Evolutionary conservation across 2,888 invertebrate genomes (phyloP).

Genomic region (Ophioninae sp.): DNA sequence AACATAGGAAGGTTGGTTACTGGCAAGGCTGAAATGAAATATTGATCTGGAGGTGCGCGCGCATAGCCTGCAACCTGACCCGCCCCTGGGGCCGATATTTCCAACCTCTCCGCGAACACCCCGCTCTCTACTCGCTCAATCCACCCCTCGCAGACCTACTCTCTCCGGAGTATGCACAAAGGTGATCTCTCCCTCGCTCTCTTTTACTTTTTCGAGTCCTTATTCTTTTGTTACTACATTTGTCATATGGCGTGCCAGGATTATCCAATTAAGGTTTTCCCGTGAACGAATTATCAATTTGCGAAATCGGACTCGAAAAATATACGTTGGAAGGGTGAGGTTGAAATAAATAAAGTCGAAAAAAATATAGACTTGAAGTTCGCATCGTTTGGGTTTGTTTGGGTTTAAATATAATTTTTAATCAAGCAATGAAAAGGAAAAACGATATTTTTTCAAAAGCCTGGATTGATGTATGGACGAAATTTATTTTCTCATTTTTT

Average conservation of each 20-base stretch:
- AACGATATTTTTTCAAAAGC: too few relatives aligned
- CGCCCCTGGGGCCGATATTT: slow-evolving; percentile 73
- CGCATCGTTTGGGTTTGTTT: too few relatives aligned
- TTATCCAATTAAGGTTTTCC: slow-evolving; percentile 42
- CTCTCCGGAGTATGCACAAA: slow-evolving; percentile 36
- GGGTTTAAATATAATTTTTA: too few relatives aligned
- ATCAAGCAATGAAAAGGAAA: too few relatives aligned
- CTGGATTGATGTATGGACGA: too few relatives aligned
- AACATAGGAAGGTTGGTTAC: slow-evolving; percentile 63
- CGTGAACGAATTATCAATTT: too few relatives aligned
- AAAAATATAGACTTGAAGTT: too few relatives aligned
- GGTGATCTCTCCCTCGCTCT: slow-evolving; percentile 4
- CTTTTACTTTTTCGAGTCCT: not conserved
- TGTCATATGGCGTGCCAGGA: slow-evolving; percentile 11
- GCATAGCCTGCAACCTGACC: slow-evolving; percentile 78
- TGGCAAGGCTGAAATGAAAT: slow-evolving; percentile 79
- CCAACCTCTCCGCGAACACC: slow-evolving; percentile 53
- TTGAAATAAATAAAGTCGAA: not conserved
- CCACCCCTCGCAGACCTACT: slow-evolving; percentile 29
- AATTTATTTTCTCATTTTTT: too few relatives aligned
- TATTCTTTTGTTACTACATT: slow-evolving; percentile 10
- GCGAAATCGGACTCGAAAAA: not conserved
- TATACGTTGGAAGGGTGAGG: not conserved
- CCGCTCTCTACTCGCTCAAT: not conserved
- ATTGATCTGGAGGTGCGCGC: slow-evolving; percentile 80